phyloP scores from a whole-genome alignment of 2,113 vertebrate genomes.

The Coptodon bakossiorum region DNA sequence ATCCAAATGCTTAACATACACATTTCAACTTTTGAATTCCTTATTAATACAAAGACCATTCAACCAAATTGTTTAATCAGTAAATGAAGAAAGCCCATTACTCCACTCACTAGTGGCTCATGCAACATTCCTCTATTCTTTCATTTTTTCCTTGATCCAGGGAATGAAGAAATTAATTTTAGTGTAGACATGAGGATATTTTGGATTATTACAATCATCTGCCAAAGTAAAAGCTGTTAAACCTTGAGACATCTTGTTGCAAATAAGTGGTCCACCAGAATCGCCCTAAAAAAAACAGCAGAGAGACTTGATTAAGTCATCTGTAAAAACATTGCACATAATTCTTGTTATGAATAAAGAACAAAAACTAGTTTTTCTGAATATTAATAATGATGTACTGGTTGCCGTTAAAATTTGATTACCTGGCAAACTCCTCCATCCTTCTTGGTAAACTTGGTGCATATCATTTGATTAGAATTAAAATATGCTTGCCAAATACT shows the following conservation, averaged over 20 bases:
- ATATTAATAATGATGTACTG: neutral
- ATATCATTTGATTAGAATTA: constrained; percentile 26
- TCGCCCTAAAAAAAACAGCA: constrained; percentile 42
- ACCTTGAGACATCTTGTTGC: constrained; percentile 19
- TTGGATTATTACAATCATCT: neutral
- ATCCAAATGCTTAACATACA: neutral
- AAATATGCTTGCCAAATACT: neutral
- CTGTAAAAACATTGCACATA: neutral
- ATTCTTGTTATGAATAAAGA: neutral
- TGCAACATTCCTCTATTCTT: neutral
- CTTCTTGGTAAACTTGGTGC: constrained; percentile 38
- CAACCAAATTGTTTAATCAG: neutral
- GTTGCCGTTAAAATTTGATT: neutral
- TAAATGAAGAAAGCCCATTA: neutral
- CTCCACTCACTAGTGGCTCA: neutral
- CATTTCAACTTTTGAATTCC: neutral
- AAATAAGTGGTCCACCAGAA: constrained; percentile 62
- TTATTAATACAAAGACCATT: neutral
- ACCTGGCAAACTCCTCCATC: constrained; percentile 56
- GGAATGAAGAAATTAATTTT: constrained; percentile 33
- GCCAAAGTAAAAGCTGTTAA: neutral
- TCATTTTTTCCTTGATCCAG: constrained; percentile 50
- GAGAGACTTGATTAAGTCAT: neutral
- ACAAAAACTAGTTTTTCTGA: neutral
- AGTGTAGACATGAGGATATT: constrained; percentile 46